Conservation (phyloP, 2,888 invertebrate genomes). For the Blera fallax region DNA sequence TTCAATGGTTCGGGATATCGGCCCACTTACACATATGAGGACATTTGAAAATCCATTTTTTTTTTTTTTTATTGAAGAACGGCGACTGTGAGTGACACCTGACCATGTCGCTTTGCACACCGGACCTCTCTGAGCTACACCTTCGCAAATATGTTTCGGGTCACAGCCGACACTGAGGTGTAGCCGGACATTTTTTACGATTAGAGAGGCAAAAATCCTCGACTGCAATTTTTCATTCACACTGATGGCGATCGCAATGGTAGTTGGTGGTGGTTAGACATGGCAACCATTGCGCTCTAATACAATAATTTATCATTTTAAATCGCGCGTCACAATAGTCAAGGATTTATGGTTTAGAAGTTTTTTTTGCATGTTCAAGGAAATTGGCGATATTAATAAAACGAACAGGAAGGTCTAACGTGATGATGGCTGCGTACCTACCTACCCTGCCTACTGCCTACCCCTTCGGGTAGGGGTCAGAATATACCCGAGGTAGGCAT, state of each 20-base stretch:
- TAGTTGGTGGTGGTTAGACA: constrained; percentile 12
- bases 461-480: no score
- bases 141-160: constrained; percentile 59
- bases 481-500: no score
- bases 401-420: not conserved
- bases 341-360: constrained; percentile 60
- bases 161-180: constrained; percentile 41
- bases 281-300: constrained; percentile 55
- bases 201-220: constrained; percentile 62
- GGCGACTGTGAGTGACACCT: constrained; percentile 66
- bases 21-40: constrained; percentile 11
- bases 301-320: constrained; percentile 70
- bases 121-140: constrained; percentile 34
- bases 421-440: constrained; percentile 30
- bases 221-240: constrained; percentile 66
- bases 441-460: no score
- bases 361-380: constrained; percentile 30
- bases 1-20: constrained; percentile 30
- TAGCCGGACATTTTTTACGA: constrained; percentile 65
- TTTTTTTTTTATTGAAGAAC: constrained; percentile 36
- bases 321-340: constrained; percentile 68
- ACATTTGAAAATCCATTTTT: constrained; percentile 53
- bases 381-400: constrained; percentile 52
- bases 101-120: constrained; percentile 42
- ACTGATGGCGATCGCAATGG: constrained; percentile 38